Conservation (phyloP, 2,797 vertebrate species). For the Bovichtus variegatus region DNA sequence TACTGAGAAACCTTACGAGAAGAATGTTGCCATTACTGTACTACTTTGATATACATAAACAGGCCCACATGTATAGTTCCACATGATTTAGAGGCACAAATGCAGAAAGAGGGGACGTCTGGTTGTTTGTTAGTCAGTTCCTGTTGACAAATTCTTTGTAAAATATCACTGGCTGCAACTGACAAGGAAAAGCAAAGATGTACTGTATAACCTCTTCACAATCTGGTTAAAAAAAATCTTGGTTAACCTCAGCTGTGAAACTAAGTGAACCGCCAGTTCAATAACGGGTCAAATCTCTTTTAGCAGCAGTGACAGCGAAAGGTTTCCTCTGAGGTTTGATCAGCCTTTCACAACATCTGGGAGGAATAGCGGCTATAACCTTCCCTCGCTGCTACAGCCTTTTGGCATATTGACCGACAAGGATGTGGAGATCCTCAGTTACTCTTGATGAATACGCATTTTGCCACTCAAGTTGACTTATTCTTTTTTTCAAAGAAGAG, state of each 20-base stretch:
- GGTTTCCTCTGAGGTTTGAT: slow-evolving; percentile 31
- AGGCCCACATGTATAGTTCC: background rate
- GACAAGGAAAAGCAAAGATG: slow-evolving; percentile 9
- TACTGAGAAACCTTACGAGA: slow-evolving; percentile 41
- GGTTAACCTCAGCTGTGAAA: slow-evolving; percentile 17
- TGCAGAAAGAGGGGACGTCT: slow-evolving; percentile 11
- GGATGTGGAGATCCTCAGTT: background rate
- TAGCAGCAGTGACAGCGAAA: slow-evolving; percentile 30
- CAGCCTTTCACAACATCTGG: slow-evolving; percentile 40
- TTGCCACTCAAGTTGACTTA: background rate
- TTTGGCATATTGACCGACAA: background rate
- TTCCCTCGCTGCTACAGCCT: slow-evolving; percentile 3
- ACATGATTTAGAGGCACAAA: slow-evolving; percentile 18
- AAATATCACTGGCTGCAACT: slow-evolving; percentile 1
- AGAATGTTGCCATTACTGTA: slow-evolving; percentile 49
- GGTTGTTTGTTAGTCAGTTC: background rate
- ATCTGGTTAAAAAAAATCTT: slow-evolving; percentile 1
- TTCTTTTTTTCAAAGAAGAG: slow-evolving; percentile 3
- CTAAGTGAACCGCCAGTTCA: slow-evolving; percentile 36
- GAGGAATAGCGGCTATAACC: slow-evolving; percentile 30
- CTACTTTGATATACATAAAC: slow-evolving; percentile 29
- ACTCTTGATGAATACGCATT: slow-evolving; percentile 14
- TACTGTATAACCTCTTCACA: background rate
- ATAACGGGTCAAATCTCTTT: slow-evolving; percentile 39
- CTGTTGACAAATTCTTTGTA: slow-evolving; percentile 1